Evolutionary conservation across 2,888 invertebrate genomes (phyloP), one percentile per base, ranked within the genome.

Genomic region (Acronicta leporina): DNA sequence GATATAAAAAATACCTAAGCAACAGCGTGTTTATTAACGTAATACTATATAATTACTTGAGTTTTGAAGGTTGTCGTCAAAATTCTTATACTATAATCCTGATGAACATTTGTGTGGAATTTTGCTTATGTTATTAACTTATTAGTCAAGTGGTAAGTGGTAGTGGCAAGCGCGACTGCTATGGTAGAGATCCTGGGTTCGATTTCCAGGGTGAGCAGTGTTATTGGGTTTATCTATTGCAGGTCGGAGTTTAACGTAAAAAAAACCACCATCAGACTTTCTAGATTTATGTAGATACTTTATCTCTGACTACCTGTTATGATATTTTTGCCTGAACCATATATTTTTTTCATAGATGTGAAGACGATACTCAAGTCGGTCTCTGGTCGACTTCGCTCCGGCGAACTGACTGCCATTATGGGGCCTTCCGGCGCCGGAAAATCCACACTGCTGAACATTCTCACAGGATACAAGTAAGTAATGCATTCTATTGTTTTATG

Each of bases 341-440:
- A n/a, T 77, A n/a, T 75, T 75, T 80, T 83, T 71, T 95, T 95
- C 40, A 6, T 94, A 98, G 98, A 96, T 95, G 96, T 96, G 83
- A 98, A 98, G 94, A 96, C 96, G 30, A 98, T 99, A 83, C 95
- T 99, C 77, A 98, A 98, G 94, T 96, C 97, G 72, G 98, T 99
- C 77, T 98, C 98, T 64, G 99, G 99, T 46, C 96, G 96, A 77
- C 96, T 99, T 67, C 96, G 97, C 33, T 97, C 98, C 41, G 98
- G 98, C 69, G 98, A 99, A 90, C 96, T 99, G 84, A 98, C 98
- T 7, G 99, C 99, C 75, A 99, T 99, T 84, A 99, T 99, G 99
- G 99, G 99, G 13, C 99, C 99, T 42, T 98, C 98, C 0, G 99
- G 99, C 33, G 98, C 98, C 57, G 98, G 99, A 78, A 99, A 99